Base-by-base conservation (phyloP, 2,113 vertebrate genomes). In the Oostethus manadensis region DNA sequence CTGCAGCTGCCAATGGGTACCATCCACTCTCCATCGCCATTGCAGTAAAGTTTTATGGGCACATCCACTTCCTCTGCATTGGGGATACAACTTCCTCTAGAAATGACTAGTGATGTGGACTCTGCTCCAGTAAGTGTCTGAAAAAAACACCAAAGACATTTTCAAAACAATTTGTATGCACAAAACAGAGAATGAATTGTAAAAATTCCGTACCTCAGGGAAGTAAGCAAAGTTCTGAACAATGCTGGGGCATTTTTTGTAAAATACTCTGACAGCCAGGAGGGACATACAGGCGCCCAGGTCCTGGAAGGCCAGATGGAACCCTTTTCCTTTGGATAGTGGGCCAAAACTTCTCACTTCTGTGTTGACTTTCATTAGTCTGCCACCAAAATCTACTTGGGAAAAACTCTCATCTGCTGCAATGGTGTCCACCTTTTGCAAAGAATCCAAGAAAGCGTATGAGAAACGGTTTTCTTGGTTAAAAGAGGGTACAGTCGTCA, bases 291-390 rank as follows among this genome's bases (percentile, higher is more conserved):
- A 99, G 62, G 96, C 96, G 13, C 96, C 96, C 0, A 97, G 92
- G 80, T 98, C 97, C 88, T 99, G 97, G 85, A 98, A 99, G 60
- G 97, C 96, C 62, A 99, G 89, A 83, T 99, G 97, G 81, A 99
- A 95, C 10, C 96, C 97, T 60, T 90, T 92, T 71, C 86, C 86
- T 75, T 92, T 92, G 76, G 92, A 96, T 57, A 99, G 87, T 1
- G 94, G 93, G 0, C 96, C 93, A 0, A 99, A 98, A 81, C 96
- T 96, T 69, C 97, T 91, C 66, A 99, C 92, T 85, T 99, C 97
- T 0, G 95, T 99, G 89, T 99, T 99, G 60, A 99, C 94, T 73
- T 99, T 99, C 97, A 99, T 99, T 57, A 99, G 79, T 58, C 97
- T 89, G 26, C 95, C 97, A 3, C 97, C 97, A 10, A 99, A 97